Percentiles rank a stretch among this genome's conserved stretches.
Conservation (phyloP, 2,888 invertebrate genomes). For the Branchipolynoe longqiensis region DNA sequence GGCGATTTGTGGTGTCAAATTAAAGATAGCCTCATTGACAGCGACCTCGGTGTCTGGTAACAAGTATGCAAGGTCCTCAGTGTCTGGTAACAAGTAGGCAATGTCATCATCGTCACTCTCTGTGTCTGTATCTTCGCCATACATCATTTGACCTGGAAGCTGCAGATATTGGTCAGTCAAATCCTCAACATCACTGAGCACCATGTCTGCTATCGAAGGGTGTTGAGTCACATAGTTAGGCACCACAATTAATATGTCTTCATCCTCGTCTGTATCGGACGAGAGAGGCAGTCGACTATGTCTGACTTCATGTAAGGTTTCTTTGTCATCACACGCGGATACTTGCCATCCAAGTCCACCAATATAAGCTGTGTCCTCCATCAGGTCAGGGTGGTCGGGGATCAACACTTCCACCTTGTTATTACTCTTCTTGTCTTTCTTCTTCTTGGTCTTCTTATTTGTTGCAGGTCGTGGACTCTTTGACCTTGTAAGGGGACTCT, state of each 20-base stretch:
- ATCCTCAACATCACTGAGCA: background rate
- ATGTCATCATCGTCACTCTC: constrained; percentile 44
- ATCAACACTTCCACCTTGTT: constrained; percentile 27
- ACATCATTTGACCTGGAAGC: constrained; percentile 25
- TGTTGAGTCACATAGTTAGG: constrained; percentile 49
- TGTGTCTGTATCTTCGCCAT: background rate
- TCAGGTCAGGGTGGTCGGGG: constrained; percentile 45
- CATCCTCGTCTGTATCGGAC: constrained; percentile 25
- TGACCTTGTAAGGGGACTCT: constrained; percentile 64
- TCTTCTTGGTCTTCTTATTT: constrained; percentile 47
- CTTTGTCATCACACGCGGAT: constrained; percentile 74
- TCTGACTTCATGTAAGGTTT: constrained; percentile 50
- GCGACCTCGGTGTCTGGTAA: constrained; percentile 55
- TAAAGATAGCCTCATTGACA: constrained; percentile 10
- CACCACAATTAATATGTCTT: background rate
- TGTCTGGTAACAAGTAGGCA: constrained; percentile 40
- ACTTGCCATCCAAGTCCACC: constrained; percentile 79
- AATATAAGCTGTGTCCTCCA: constrained; percentile 70
- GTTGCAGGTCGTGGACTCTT: constrained; percentile 72
- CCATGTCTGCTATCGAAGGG: background rate
- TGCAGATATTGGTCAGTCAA: constrained; percentile 10
- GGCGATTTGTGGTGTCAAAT: background rate
- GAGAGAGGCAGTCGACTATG: background rate
- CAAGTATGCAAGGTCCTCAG: constrained; percentile 44
- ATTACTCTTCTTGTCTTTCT: constrained; percentile 43